Conservation (phyloP, 2,888 invertebrate genomes). For the Diplazon laetatorius region DNA sequence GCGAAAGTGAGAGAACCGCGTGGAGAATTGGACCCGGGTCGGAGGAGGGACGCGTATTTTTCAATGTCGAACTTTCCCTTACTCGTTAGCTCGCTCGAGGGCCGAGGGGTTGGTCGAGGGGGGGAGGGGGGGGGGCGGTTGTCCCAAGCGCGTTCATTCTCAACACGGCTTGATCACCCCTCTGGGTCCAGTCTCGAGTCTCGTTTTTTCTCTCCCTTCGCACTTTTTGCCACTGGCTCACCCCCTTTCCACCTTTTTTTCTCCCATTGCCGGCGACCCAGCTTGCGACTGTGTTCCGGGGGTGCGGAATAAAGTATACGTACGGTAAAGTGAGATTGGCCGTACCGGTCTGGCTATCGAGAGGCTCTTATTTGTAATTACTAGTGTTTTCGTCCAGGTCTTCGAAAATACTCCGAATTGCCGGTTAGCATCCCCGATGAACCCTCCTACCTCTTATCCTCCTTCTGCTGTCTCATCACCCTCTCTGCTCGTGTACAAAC, state of each 20-base stretch:
- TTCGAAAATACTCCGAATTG: slow-evolving; percentile 51
- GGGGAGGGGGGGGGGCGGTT: too few species aligned
- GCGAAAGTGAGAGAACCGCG: background rate
- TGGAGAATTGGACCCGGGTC: slow-evolving; percentile 20
- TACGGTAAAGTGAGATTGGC: slow-evolving; percentile 39
- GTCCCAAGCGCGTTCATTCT: slow-evolving; percentile 23
- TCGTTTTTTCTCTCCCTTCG: background rate
- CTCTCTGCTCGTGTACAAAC: slow-evolving; percentile 20
- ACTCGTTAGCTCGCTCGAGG: slow-evolving; percentile 42
- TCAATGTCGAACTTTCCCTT: slow-evolving; percentile 53
- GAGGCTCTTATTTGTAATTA: slow-evolving; percentile 74
- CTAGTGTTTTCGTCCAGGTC: slow-evolving; percentile 61
- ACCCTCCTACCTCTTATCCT: too few species aligned
- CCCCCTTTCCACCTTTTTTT: background rate
- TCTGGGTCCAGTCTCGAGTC: slow-evolving; percentile 33
- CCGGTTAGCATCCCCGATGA: slow-evolving; percentile 52
- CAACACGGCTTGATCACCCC: slow-evolving; percentile 44
- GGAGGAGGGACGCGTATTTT: slow-evolving; percentile 47
- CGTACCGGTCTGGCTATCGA: slow-evolving; percentile 67
- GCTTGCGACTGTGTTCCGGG: slow-evolving; percentile 15
- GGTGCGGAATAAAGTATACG: slow-evolving; percentile 22
- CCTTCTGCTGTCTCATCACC: too few species aligned
- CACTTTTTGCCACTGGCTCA: background rate
- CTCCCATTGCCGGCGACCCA: slow-evolving; percentile 3
- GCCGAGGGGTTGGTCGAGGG: too few species aligned